These are phyloP conservation scores for Eurypyga helias DNA, from an alignment of 2,113 vertebrate genomes.

Conservation along the genomic window DNA sequence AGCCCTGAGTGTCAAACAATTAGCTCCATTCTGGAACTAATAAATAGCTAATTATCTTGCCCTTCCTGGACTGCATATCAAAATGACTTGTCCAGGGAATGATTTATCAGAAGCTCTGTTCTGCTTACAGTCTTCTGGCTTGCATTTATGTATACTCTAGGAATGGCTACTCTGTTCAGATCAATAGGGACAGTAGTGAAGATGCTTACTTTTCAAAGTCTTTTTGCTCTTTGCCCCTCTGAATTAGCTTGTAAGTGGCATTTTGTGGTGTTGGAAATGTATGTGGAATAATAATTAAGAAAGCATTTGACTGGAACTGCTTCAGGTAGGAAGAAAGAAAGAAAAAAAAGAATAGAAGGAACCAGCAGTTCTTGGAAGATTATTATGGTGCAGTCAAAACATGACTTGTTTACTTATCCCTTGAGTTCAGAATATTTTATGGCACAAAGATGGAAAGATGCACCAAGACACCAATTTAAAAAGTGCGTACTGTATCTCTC, in stretches of 20 bases:
- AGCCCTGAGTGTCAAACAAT: not conserved
- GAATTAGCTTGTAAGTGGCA: not conserved
- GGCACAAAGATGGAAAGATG: not conserved
- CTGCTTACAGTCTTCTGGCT: not conserved
- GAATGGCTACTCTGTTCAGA: not conserved
- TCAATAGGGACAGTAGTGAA: not conserved
- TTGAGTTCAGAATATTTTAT: not conserved
- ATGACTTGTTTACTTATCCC: not conserved
- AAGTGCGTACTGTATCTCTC: not conserved
- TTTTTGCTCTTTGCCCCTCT: not conserved
- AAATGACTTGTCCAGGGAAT: not conserved
- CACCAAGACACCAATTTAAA: not conserved
- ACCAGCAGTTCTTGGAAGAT: not conserved
- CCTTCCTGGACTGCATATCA: not conserved
- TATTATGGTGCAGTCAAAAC: not conserved
- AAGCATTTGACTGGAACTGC: not conserved
- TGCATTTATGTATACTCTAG: not conserved
- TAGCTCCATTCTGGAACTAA: not conserved
- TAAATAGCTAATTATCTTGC: slow-evolving; percentile 9
- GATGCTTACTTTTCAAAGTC: not conserved
- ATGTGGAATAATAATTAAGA: not conserved
- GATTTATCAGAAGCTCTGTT: not conserved
- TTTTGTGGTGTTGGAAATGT: not conserved
- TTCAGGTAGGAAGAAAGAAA: not conserved
- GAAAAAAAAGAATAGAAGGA: not conserved